These are phyloP conservation scores for Phalacrocorax brasilianus DNA, from an alignment of 2,113 vertebrate genomes.

Conservation along the genomic window DNA sequence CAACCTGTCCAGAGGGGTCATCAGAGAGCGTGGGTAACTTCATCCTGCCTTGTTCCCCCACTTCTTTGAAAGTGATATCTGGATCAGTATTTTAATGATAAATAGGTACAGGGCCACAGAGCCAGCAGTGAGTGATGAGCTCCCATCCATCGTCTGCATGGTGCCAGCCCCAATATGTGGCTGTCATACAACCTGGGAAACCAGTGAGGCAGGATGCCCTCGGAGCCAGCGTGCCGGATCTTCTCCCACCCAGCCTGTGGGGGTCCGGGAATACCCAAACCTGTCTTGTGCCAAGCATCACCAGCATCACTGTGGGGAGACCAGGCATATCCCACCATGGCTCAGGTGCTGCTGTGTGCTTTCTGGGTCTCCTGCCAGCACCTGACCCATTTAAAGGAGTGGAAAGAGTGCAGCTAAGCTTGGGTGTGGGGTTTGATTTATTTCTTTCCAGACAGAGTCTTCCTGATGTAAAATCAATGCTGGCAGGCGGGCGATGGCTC, in stretches of 20 bases:
- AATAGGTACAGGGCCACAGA: neutral
- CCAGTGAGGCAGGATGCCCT: neutral
- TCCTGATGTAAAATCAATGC: neutral
- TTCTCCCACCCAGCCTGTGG: neutral
- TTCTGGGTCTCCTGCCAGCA: rapidly evolving
- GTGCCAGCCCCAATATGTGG: neutral
- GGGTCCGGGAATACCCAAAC: too few species aligned
- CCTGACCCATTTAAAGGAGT: neutral
- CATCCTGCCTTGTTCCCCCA: rapidly evolving
- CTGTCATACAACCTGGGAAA: rapidly evolving
- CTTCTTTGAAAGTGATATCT: neutral
- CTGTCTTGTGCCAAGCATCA: neutral
- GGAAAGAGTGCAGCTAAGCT: rapidly evolving
- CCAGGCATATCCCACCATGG: neutral
- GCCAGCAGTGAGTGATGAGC: neutral
- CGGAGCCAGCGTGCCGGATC: rapidly evolving
- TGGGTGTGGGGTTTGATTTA: neutral
- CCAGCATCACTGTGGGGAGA: neutral
- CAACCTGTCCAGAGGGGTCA: neutral
- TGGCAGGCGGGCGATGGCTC: rapidly evolving
- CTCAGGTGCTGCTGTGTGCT: rapidly evolving
- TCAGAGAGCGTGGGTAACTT: neutral
- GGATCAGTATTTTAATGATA: neutral
- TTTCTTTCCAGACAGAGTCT: neutral
- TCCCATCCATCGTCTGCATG: neutral